These are phyloP conservation scores for Peucedramus taeniatus DNA, from an alignment of 2,113 vertebrate species.

Conservation along the genomic window DNA sequence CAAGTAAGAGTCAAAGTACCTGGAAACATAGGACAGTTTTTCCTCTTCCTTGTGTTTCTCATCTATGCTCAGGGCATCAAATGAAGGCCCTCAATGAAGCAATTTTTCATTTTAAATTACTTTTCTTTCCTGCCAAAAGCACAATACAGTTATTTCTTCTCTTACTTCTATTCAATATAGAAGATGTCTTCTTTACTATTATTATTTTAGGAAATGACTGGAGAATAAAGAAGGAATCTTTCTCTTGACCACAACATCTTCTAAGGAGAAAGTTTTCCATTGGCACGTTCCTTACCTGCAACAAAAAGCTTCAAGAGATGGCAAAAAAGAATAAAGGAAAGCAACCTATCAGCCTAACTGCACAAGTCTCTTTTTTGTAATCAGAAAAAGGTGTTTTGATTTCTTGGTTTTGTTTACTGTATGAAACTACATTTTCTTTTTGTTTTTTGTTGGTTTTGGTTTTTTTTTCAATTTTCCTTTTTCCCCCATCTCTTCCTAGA, in stretches of 20 bases:
- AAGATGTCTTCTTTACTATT: not conserved
- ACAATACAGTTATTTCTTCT: conserved; percentile 48
- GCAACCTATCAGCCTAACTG: not conserved
- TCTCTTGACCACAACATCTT: conserved; percentile 7
- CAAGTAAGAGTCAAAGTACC: conserved; percentile 54
- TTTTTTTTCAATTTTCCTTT: not conserved
- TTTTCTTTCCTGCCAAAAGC: conserved; percentile 56
- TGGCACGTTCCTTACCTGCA: conserved; percentile 40
- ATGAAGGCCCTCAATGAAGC: conserved; percentile 50
- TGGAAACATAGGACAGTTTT: conserved; percentile 45
- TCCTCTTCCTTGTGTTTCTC: conserved; percentile 52
- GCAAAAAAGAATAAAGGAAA: not conserved
- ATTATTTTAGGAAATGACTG: not conserved
- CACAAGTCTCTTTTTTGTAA: not conserved
- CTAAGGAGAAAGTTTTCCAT: conserved; percentile 35
- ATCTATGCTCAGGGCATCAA: conserved; percentile 48
- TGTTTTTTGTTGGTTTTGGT: not conserved
- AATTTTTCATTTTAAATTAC: conserved; percentile 57
- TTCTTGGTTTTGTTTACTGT: not conserved
- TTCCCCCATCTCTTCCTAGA: not conserved
- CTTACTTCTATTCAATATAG: not conserved
- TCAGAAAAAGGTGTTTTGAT: not conserved
- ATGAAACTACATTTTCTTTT: not conserved
- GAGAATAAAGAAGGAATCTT: conserved; percentile 5
- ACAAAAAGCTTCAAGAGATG: conserved; percentile 33